Base-by-base conservation (phyloP, 2,888 invertebrate genomes). In the Stenurella melanura region DNA sequence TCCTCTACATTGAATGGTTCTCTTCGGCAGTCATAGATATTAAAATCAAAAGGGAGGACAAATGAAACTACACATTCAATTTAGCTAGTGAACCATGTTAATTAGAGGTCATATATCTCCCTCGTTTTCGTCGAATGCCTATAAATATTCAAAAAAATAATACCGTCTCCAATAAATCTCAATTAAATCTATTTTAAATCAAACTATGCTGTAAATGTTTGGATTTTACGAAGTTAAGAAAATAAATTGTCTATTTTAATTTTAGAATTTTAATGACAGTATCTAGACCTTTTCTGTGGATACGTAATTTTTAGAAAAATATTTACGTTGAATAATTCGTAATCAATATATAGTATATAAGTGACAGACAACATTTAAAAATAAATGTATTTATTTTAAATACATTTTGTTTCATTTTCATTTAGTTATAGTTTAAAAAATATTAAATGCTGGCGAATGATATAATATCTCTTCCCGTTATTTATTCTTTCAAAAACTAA, bases 141-240 rank as follows among this genome's bases (percentile, higher is more conserved):
- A 61, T 61, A 61, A 61, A 61, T 61, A 30, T 61, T 61, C 26
- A 61, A 30, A 61, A 18, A 58, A 21, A 19, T 58, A 58, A 58
- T 58, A 61, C 61, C n/a, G n/a, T 30, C 30, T 30, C 10, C 61
- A 61, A 61, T 61, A 61, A 61, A 61, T 61, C 61, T 61, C 61
- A 21, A 61, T 61, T 61, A 61, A 61, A 61, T 61, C 61, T 61
- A 61, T 61, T 61, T 61, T 61, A 61, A 61, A 61, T 30, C 30
- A 61, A 30, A 61, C 30, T 63, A 7, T 34, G n/a, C 17, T 38
- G 38, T 30, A 34, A 63, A 38, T 63, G 18, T 63, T 38, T 18
- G 17, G 64, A 42, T 34, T 64, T 42, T 34, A 18, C 42, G 18
- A 17, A 30, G 63, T 19, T 30, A 34, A 60, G 1, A 34, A 26